A percentile compares a stretch with the other conserved stretches of the same genome.
phyloP scores from a whole-genome alignment of 2,888 invertebrate genomes.

The Cecidostiba fungosa region DNA sequence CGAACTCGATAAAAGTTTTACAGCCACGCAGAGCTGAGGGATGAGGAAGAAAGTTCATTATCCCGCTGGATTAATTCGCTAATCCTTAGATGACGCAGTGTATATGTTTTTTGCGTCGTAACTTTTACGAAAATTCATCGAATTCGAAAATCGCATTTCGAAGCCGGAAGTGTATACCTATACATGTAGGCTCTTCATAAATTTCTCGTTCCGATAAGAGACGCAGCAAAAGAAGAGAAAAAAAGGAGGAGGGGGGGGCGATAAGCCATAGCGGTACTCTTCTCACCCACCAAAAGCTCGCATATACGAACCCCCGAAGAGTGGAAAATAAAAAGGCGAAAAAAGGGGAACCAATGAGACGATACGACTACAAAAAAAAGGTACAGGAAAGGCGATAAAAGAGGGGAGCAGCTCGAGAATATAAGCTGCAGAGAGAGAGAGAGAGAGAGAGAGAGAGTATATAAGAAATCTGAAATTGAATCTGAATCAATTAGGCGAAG shows the following conservation, averaged over 20 bases:
- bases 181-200: background rate
- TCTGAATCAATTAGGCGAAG: slow-evolving; percentile 57
- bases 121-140: background rate
- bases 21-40: background rate
- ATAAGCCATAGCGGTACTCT: background rate
- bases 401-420: background rate
- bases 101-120: background rate
- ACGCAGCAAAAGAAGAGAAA: background rate
- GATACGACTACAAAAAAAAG: background rate
- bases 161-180: background rate
- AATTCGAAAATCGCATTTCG: background rate
- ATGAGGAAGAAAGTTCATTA: slow-evolving; percentile 29
- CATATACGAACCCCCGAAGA: background rate
- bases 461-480: slow-evolving; percentile 57
- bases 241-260: background rate
- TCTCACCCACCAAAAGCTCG: background rate
- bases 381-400: background rate
- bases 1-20: slow-evolving; percentile 45
- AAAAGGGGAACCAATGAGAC: background rate
- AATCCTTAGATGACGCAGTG: background rate
- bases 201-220: background rate
- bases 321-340: background rate
- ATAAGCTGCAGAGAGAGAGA: background rate
- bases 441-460: background rate
- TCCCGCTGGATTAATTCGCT: background rate